These are phyloP conservation scores for Oxycera nigricornis DNA, from an alignment of 2,888 invertebrate genomes.

Conservation along the genomic window DNA sequence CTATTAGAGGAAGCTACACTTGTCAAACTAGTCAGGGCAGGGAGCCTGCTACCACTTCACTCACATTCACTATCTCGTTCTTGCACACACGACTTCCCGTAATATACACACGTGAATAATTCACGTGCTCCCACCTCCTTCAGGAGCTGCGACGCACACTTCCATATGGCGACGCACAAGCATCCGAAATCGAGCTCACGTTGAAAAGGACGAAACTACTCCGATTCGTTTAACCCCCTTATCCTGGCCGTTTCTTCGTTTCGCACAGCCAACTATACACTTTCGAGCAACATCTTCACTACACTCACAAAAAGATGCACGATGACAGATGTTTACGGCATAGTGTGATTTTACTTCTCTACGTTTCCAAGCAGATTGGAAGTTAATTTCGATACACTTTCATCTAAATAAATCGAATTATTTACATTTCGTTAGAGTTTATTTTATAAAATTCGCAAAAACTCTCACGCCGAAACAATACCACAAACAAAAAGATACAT, in stretches of 20 bases:
- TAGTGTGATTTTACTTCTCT: neutral
- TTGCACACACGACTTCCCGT: neutral
- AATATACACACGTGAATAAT: slow-evolving; percentile 12
- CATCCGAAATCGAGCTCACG: neutral
- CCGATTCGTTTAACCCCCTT: neutral
- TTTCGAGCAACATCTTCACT: neutral
- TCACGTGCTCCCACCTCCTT: slow-evolving; percentile 11
- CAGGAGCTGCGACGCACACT: neutral
- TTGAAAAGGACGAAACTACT: slow-evolving; percentile 5
- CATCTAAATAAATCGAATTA: neutral
- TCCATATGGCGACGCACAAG: neutral
- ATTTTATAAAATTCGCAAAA: neutral
- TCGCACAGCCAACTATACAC: neutral
- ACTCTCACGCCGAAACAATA: neutral
- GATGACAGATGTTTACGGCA: slow-evolving; percentile 8
- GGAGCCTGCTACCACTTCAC: neutral
- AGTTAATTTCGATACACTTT: neutral
- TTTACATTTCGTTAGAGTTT: neutral
- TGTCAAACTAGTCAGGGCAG: neutral
- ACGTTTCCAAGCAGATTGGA: no score
- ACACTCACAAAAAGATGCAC: neutral
- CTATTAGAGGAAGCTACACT: neutral
- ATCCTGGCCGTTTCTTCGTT: neutral
- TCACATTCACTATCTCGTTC: neutral
- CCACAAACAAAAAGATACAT: neutral